A percentile compares a stretch with the other conserved stretches of the same genome.
phyloP scores from a whole-genome alignment of 2,113 vertebrate species.

The Neotoma lepida region DNA sequence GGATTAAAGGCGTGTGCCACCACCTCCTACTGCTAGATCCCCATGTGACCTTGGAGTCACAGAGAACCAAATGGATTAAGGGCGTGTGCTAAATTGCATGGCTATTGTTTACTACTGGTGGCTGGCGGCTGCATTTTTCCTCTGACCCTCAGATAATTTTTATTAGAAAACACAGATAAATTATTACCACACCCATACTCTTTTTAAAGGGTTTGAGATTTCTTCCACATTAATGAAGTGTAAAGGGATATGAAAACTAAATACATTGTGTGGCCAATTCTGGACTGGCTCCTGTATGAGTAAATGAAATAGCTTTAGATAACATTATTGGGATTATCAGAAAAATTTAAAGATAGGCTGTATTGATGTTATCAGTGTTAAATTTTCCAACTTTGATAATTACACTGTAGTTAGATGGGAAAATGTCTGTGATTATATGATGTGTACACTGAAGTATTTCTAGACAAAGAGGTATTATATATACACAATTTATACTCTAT shows the following conservation, averaged over 20 bases:
- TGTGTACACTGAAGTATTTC: conserved; percentile 34
- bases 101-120: too few relatives aligned
- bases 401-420: conserved; percentile 4
- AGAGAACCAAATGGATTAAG: too few relatives aligned
- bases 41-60: too few relatives aligned
- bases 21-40: too few relatives aligned
- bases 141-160: too few relatives aligned
- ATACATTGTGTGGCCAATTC: conserved; percentile 14
- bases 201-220: conserved; percentile 7
- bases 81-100: too few relatives aligned
- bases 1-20: too few relatives aligned
- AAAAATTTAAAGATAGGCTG: background rate
- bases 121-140: too few relatives aligned
- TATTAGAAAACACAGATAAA: too few relatives aligned
- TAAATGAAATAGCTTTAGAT: conserved; percentile 8
- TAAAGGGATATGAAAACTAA: conserved; percentile 6
- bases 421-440: conserved; percentile 21
- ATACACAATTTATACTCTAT: conserved; percentile 36
- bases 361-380: conserved; percentile 15
- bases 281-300: background rate
- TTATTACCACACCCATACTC: too few relatives aligned
- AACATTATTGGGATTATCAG: background rate
- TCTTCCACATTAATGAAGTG: conserved; percentile 24
- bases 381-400: conserved; percentile 24
- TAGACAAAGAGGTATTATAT: background rate